These are phyloP conservation scores for Danio albolineatus DNA, from an alignment of 2,797 vertebrate species.

Conservation along the genomic window DNA sequence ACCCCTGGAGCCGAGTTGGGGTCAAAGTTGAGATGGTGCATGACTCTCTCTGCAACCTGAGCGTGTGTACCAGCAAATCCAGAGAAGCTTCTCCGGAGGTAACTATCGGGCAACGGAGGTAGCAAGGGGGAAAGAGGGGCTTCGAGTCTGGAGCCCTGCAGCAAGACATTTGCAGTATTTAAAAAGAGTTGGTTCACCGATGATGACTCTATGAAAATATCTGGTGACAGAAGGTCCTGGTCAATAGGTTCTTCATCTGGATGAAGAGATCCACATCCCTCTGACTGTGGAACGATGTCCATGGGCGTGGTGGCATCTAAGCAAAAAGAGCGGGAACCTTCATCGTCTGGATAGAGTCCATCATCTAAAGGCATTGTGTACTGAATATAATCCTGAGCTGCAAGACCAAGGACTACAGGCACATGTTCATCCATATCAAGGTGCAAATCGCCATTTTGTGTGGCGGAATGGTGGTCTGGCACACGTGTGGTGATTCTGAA, in stretches of 20 bases:
- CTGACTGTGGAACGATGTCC: conserved; percentile 90
- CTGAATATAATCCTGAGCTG: conserved; percentile 99
- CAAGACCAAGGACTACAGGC: conserved; percentile 96
- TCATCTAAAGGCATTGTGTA: conserved; percentile 99
- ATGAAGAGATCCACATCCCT: conserved; percentile 78
- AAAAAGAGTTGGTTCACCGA: conserved; percentile 88
- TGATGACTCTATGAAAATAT: conserved; percentile 92
- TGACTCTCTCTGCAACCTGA: conserved; percentile 89
- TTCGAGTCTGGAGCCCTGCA: conserved; percentile 88
- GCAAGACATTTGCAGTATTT: conserved; percentile 87
- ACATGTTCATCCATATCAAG: conserved; percentile 94
- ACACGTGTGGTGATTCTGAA: conserved; percentile 72
- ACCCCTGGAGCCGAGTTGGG: conserved; percentile 96
- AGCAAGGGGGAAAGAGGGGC: conserved; percentile 94
- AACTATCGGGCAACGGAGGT: conserved; percentile 87
- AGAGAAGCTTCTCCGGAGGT: conserved; percentile 89
- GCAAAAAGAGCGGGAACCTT: conserved; percentile 89
- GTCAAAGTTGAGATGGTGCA: conserved; percentile 97
- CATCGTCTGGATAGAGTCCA: conserved; percentile 90
- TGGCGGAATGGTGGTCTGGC: conserved; percentile 68
- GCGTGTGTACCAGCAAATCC: conserved; percentile 86
- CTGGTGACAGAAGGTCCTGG: conserved; percentile 86
- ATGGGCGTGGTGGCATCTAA: conserved; percentile 92
- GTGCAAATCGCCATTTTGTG: conserved; percentile 88
- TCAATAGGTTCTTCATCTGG: conserved; percentile 85